These are phyloP conservation scores for Edolisoma coerulescens DNA, from an alignment of 2,113 vertebrate genomes.

Conservation along the genomic window DNA sequence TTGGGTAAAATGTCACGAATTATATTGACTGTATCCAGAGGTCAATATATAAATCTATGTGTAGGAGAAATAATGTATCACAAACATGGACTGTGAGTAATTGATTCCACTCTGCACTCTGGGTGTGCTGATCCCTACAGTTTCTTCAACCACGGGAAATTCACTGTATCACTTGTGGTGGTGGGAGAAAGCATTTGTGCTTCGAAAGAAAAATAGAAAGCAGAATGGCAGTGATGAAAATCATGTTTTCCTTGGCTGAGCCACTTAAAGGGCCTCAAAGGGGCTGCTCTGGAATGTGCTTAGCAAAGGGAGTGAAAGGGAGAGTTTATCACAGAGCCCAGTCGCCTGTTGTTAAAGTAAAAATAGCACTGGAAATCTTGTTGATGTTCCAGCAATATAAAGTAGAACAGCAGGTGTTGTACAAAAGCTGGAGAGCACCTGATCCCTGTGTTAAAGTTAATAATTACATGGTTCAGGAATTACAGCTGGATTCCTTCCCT, in stretches of 20 bases:
- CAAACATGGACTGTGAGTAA: not conserved
- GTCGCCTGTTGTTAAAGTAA: constrained; percentile 24
- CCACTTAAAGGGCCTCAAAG: constrained; percentile 44
- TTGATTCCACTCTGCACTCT: not conserved
- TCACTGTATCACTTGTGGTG: not conserved
- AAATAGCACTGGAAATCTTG: constrained; percentile 45
- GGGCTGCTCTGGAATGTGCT: constrained; percentile 60
- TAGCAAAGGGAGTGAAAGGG: constrained; percentile 44
- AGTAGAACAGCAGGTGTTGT: constrained; percentile 54
- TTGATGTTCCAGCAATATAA: constrained; percentile 5
- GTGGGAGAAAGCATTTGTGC: not conserved
- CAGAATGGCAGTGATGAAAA: constrained; percentile 38
- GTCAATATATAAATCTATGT: not conserved
- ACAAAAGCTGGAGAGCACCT: constrained; percentile 38
- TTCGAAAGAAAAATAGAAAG: constrained; percentile 55
- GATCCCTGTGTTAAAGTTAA: constrained; percentile 29
- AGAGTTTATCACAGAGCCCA: not conserved
- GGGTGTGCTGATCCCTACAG: not conserved
- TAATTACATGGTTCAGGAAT: not conserved
- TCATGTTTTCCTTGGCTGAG: constrained; percentile 57
- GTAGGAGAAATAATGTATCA: not conserved
- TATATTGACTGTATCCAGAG: not conserved
- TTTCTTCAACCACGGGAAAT: not conserved
- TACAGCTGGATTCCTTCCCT: not conserved
- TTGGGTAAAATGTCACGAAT: not conserved